Base-by-base conservation (phyloP, 1,140 invertebrate species). In the Bombus pascuorum region DNA sequence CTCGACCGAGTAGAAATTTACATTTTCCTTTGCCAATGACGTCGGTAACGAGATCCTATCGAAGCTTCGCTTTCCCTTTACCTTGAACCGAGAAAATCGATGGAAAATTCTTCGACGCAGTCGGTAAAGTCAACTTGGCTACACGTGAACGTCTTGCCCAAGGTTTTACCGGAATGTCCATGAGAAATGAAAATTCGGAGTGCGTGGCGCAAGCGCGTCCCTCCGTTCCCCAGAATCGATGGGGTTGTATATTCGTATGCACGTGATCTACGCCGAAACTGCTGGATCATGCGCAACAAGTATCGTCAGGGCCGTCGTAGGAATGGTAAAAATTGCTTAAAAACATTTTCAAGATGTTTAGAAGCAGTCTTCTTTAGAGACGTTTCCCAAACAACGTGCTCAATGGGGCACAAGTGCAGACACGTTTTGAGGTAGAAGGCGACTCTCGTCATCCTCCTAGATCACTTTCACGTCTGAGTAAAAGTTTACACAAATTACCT, bases 191-290 rank as follows among this genome's bases (percentile, higher is more conserved):
- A 83, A 78, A 83, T 57, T 62, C 44, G 57, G 32, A 32, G 10
- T 10, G n/a, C 77, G 32, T 8, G n/a, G 77, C 88, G 79, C 85
- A 85, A 80, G 82, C 89, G 88, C 78, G 22, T 15, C 34, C 39
- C 62, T 66, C 12, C 12, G 32, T 59, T 44, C 37, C 53, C n/a
- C 47, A 13, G 77, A 91, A 91, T 91, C 90, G 75, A 91, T 91
- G 84, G 71, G 44, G 62, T 84, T 68, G 57, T 76, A 75, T 39
- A 59, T 79, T 87, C 34, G 57, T 68, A 47, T 77, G 42, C 15
- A 89, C 68, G 44, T 76, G 47, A 80, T 78, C 57, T 78, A 83
- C 68, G 59, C 57, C n/a, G 62, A 83, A 79, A 83, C 28, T 57
- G 39, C 28, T 82, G 62, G 87, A 71, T 90, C 78, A 81, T 90